These are phyloP conservation scores for Sebastes trivittatus DNA, from an alignment of 2,797 vertebrate genomes.

Conservation along the genomic window DNA sequence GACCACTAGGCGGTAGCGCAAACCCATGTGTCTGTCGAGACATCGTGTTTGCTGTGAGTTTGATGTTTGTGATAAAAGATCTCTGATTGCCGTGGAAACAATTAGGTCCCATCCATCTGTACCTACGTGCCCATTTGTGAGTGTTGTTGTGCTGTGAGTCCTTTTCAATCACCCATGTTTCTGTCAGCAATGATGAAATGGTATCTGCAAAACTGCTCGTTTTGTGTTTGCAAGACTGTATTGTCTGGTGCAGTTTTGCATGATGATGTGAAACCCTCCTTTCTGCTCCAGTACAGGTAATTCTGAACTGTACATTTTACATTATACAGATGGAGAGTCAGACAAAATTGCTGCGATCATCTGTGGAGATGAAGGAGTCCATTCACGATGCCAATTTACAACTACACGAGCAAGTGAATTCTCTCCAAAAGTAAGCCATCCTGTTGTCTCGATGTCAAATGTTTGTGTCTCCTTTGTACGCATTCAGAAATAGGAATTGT, in stretches of 20 bases:
- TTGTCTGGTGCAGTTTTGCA: slow-evolving; percentile 1
- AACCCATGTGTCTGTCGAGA: slow-evolving; percentile 5
- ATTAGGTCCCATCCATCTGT: neutral
- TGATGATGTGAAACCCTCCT: slow-evolving; percentile 39
- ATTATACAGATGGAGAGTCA: slow-evolving; percentile 73
- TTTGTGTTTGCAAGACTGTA: slow-evolving; percentile 14
- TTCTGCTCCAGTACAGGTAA: neutral
- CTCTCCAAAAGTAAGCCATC: slow-evolving; percentile 82
- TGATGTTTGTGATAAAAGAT: slow-evolving; percentile 21
- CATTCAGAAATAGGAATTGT: neutral
- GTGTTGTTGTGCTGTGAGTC: slow-evolving; percentile 31
- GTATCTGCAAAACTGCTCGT: neutral
- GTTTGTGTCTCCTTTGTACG: neutral
- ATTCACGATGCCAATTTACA: slow-evolving; percentile 80
- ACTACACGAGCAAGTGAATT: slow-evolving; percentile 80
- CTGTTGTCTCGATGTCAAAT: neutral
- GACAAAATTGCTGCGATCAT: slow-evolving; percentile 64
- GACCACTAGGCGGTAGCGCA: slow-evolving; percentile 61
- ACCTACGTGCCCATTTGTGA: neutral
- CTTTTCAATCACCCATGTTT: slow-evolving; percentile 1
- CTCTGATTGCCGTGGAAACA: slow-evolving; percentile 27
- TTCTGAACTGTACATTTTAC: slow-evolving; percentile 9
- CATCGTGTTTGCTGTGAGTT: slow-evolving; percentile 35
- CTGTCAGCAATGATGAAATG: neutral
- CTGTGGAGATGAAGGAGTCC: slow-evolving; percentile 72